Base-by-base conservation (phyloP, 2,888 invertebrate genomes). In the Nezara viridula region DNA sequence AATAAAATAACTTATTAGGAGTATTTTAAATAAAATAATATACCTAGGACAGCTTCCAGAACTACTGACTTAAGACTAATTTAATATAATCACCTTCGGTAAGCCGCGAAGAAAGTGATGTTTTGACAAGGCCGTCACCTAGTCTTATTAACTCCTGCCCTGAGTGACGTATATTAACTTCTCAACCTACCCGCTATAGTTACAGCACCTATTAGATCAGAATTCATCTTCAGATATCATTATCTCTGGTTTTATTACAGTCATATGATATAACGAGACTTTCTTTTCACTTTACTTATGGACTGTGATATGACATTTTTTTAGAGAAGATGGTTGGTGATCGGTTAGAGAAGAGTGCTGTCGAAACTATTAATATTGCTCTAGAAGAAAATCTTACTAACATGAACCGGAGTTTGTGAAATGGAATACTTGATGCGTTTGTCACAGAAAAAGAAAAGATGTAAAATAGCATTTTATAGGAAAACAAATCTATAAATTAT, bases 221-320 rank as follows among this genome's bases (percentile, higher is more conserved):
- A 32, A 60, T 1, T 10, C 2, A 60, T 60, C 32, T 27, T 73
- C 16, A 7, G 37, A 0, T 19, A 19, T 66, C 32, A 14, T 37
- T 66, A 32, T 66, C 32, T 66, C 32, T 19, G 66, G 7, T 73
- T 73, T 73, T 37, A 73, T 73, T 73, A 73, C 32, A 73, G 66
- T 73, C 66, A 73, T 14, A 73, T 73, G 37, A 73, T 73, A 73
- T 73, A 73, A 73, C 37, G 32, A 37, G 66, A 73, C 60, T 73
- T 73, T 73, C 66, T 73, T 73, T 73, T 37, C 66, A 9, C 9
- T 27, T 73, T 32, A 73, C 9, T 32, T 66, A 5, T 0, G 32
- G 27, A 55, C 55, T 14, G 60, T 60, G 60, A 60, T 60, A 27
- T 14, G n/a, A 16, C 27, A 27, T n/a, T 55, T 55, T 55, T 10